phyloP scores from a whole-genome alignment of 2,888 invertebrate species.

The Cotesia congregata region DNA sequence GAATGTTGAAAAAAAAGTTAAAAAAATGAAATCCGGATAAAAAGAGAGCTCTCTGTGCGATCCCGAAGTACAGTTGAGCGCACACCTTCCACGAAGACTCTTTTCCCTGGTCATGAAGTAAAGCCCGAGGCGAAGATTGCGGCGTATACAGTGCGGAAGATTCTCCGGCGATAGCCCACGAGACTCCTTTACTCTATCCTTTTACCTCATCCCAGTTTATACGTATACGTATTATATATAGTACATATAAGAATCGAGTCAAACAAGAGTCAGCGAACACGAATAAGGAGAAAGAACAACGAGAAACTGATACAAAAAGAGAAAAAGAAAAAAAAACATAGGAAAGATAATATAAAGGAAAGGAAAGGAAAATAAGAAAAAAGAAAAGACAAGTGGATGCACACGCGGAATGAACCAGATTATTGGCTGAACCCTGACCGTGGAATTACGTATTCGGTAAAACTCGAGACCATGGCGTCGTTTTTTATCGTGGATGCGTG shows the following conservation, averaged over 20 bases:
- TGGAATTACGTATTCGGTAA: conserved; percentile 65
- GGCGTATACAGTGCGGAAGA: conserved; percentile 42
- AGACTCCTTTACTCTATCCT: neutral
- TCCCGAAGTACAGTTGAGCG: conserved; percentile 49
- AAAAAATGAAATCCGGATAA: conserved; percentile 31
- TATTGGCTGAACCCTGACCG: conserved; percentile 67
- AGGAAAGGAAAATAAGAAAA: neutral
- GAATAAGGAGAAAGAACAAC: neutral
- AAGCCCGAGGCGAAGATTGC: conserved; percentile 34
- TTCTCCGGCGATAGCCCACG: conserved; percentile 46
- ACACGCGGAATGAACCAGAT: conserved; percentile 62
- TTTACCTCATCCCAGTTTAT: conserved; percentile 4
- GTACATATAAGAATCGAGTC: conserved; percentile 2
- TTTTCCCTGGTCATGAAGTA: conserved; percentile 28
- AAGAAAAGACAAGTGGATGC: conserved; percentile 27
- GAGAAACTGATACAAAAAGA: conserved; percentile 33
- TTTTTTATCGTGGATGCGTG: conserved; percentile 55
- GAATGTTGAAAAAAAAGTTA: conserved; percentile 22
- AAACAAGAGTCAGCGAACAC: conserved; percentile 6
- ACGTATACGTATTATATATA: neutral
- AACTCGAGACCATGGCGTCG: conserved; percentile 46
- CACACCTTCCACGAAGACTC: conserved; percentile 32
- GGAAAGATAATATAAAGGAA: too few species aligned
- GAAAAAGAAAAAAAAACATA: conserved; percentile 16
- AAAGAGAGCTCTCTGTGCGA: conserved; percentile 43